These are phyloP conservation scores for Cyprinella venusta DNA, from an alignment of 2,797 vertebrate genomes.

Conservation along the genomic window DNA sequence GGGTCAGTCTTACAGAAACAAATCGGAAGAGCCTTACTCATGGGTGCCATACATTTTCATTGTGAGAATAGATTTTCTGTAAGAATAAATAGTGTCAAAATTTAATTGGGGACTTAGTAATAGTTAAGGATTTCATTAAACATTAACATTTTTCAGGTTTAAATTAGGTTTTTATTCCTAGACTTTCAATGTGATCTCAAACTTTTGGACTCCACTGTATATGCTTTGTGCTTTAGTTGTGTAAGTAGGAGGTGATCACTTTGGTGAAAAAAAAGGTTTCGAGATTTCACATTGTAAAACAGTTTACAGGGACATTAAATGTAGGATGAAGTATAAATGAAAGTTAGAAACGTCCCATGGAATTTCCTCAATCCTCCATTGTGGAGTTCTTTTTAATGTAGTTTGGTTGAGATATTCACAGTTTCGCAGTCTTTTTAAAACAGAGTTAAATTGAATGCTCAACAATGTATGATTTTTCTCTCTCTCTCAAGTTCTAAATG, in stretches of 20 bases:
- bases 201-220: neutral
- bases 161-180: neutral
- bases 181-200: neutral
- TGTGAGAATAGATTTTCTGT: conserved; percentile 62
- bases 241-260: neutral
- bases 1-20: conserved; percentile 8
- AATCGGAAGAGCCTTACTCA: conserved; percentile 29
- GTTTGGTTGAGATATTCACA: neutral
- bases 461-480: neutral
- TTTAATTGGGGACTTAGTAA: conserved; percentile 48
- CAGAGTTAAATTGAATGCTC: neutral
- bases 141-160: no score
- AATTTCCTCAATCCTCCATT: conserved; percentile 4
- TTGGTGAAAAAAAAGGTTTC: neutral
- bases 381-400: neutral
- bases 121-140: neutral
- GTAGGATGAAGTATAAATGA: neutral
- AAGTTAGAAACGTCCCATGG: neutral
- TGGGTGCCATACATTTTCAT: conserved; percentile 49
- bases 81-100: neutral
- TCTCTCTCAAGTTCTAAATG: neutral
- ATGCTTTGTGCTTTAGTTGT: conserved; percentile 34
- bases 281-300: neutral
- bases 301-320: no score
- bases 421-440: conserved; percentile 9